Evolutionary conservation across 2,797 vertebrate species (phyloP).

Genomic region (Xyrichtys novacula): DNA sequence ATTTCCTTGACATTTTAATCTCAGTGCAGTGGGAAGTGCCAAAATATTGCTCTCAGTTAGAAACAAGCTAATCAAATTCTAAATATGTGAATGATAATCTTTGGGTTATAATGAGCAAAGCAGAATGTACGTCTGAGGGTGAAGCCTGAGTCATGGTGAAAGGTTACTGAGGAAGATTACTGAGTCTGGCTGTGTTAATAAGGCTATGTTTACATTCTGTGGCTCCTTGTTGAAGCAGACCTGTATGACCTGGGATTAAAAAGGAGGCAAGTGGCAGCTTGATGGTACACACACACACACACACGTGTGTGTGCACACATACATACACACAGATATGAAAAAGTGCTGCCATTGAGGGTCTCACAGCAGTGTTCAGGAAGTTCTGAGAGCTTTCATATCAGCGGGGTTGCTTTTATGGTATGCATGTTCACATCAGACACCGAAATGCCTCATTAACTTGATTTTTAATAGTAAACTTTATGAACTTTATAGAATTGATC

Average conservation of each 20-base stretch:
- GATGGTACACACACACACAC: constrained; percentile 14
- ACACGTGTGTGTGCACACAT: constrained; percentile 20
- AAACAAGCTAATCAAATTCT: constrained; percentile 23
- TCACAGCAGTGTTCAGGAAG: constrained; percentile 43
- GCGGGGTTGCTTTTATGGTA: constrained; percentile 43
- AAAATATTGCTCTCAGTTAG: constrained; percentile 17
- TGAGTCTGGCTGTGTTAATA: constrained; percentile 75
- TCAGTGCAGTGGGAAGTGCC: constrained; percentile 7
- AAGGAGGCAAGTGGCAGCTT: constrained; percentile 35
- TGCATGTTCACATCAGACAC: constrained; percentile 49
- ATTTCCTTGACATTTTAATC: constrained; percentile 28
- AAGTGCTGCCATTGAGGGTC: constrained; percentile 49
- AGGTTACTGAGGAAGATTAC: constrained; percentile 67
- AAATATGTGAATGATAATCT: constrained; percentile 4
- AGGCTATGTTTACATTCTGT: constrained; percentile 81
- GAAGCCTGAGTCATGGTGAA: constrained; percentile 56
- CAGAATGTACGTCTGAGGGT: constrained; percentile 26
- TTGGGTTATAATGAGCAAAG: constrained; percentile 36
- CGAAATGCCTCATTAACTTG: constrained; percentile 38
- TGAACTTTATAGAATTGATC: neutral
- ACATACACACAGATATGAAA: constrained; percentile 31
- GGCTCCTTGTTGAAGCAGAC: constrained; percentile 72
- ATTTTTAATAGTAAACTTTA: constrained; percentile 3
- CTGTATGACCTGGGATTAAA: constrained; percentile 78
- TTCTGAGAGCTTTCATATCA: constrained; percentile 60